Conservation (phyloP, 1,140 invertebrate species). For the Nomia melanderi region DNA sequence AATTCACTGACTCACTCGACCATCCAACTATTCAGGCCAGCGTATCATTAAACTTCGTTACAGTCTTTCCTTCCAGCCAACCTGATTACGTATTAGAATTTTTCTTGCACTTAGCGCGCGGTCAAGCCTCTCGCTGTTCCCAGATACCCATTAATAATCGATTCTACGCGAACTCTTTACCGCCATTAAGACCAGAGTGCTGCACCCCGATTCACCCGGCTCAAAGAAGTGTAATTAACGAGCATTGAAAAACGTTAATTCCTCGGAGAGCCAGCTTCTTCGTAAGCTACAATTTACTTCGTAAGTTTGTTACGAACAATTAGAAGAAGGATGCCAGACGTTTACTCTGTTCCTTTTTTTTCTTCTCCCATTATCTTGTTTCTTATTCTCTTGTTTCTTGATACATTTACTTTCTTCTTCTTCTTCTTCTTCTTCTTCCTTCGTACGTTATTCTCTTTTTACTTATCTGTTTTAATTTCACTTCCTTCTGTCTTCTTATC, state of each 20-base stretch:
- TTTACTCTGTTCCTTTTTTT: no score
- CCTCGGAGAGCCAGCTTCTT: background rate
- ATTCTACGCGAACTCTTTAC: background rate
- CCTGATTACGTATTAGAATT: background rate
- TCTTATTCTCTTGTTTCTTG: no score
- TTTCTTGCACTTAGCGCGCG: background rate
- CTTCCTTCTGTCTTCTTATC: no score
- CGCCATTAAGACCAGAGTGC: background rate
- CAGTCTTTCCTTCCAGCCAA: no score
- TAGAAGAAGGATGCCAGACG: background rate
- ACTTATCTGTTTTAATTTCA: no score
- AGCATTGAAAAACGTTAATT: background rate
- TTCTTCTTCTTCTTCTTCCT: no score
- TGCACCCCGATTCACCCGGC: background rate
- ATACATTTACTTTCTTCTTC: no score
- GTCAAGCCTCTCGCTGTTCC: background rate
- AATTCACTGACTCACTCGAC: no score
- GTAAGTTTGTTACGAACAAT: background rate
- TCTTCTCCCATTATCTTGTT: no score
- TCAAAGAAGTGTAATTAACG: slow-evolving; percentile 2
- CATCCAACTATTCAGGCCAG: no score
- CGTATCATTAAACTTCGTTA: no score
- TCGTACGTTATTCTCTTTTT: no score
- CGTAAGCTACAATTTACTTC: background rate
- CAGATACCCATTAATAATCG: background rate